A percentile compares a stretch with the other conserved stretches of the same genome.
phyloP scores from a whole-genome alignment of 2,888 invertebrate species.

The Limnephilus marmoratus region DNA sequence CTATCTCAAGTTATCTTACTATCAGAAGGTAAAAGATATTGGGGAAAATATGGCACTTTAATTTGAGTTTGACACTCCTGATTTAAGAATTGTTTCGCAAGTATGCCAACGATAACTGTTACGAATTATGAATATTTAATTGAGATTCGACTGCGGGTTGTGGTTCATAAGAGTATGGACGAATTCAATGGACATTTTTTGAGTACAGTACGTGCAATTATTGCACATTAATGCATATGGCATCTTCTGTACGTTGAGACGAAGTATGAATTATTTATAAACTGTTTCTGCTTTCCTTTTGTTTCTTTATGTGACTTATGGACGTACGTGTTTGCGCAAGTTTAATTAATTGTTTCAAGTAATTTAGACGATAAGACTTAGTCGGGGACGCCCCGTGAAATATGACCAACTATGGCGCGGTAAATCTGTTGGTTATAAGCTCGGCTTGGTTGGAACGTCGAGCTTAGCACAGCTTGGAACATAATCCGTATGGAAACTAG shows the following conservation, averaged over 20 bases:
- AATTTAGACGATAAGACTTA: not conserved
- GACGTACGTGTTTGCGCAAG: too few species aligned
- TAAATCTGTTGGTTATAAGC: too few species aligned
- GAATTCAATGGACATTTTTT: not conserved
- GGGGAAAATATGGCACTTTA: too few species aligned
- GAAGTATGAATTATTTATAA: not conserved
- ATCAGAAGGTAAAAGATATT: too few species aligned
- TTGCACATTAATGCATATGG: not conserved
- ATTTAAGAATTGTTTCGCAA: not conserved
- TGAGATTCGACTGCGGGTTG: not conserved
- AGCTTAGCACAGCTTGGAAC: too few species aligned
- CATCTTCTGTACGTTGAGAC: not conserved
- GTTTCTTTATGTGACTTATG: too few species aligned
- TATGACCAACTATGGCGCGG: not conserved
- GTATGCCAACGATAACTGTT: not conserved
- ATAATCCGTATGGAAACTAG: too few species aligned
- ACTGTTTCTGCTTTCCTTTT: not conserved
- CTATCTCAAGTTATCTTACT: too few species aligned
- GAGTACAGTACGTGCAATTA: not conserved
- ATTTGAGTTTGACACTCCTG: not conserved
- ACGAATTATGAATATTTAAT: not conserved
- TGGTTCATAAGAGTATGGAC: not conserved
- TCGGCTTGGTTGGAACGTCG: too few species aligned
- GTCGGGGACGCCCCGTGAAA: not conserved
- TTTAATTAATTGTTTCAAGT: not conserved